Base-by-base conservation (phyloP, 23 tunicate genomes). In the Ciona savignyi region DNA sequence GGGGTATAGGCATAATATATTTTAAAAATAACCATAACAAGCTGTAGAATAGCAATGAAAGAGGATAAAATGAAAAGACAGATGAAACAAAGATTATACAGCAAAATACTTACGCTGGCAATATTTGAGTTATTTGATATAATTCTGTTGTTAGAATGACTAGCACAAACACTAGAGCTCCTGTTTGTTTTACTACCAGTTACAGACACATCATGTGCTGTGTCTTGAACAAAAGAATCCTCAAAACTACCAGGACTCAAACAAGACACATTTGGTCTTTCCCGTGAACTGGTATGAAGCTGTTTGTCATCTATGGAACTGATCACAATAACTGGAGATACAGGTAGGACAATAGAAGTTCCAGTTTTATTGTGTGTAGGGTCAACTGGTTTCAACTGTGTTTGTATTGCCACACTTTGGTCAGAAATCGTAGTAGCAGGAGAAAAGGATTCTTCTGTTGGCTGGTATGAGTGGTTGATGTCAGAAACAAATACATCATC, bases 401-500 rank as follows among this genome's bases (percentile, higher is more conserved):
- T 42, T 42, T 42, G 56, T 42, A 15, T 6, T 42, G 56, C 15
- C 56, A 42, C 56, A 42, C 9, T 42, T 6, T 15, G 9, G 56
- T 9, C 15, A 6, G 56, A 6, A 15, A 6, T 6, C 15, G 9
- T 9, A 42, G 56, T 15, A 42, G 56, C 15, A 6, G 56, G 56
- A 15, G 56, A 42, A 42, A 42, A 9, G 15, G 56, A 6, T 9
- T 42, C 56, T 15, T 42, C 56, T 6, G 56, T 6, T 42, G 56
- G 15, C 56, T 6, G 15, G 15, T 42, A 42, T 9, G 56, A 9
- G 15, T 15, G 15, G 20, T 19, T 32, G 2, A 34, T 25, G 27
- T 67, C 81, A 66, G 32, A 24, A 42, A 30, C 68, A 60, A 79
- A 60, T 1, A 70, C 83, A 33, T 79, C 83, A 6, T 79, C 83